Evolutionary conservation across 2,888 invertebrate genomes (phyloP).

Genomic region (Scaptomyza cyrtandrae): DNA sequence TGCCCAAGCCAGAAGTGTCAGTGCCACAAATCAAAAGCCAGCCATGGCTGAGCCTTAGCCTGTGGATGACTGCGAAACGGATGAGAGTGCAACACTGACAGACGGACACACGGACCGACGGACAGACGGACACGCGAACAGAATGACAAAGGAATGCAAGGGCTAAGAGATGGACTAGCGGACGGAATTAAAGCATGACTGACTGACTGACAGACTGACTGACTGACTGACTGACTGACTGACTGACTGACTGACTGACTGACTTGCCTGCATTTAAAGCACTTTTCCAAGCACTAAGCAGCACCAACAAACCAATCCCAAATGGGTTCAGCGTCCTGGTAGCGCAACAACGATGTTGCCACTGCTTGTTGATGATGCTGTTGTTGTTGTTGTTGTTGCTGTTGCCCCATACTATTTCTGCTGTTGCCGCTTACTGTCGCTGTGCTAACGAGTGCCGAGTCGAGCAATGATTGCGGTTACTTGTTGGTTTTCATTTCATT

Average conservation of each 20-base stretch:
- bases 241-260: constrained; percentile 35
- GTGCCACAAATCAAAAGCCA: constrained; percentile 71
- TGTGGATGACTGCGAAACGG: constrained; percentile 37
- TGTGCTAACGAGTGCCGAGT: constrained; percentile 74
- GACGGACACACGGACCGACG: constrained; percentile 20
- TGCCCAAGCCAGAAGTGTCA: constrained; percentile 43
- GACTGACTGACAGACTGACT: constrained; percentile 32
- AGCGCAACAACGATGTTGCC: neutral
- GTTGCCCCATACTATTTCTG: neutral
- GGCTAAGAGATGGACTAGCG: constrained; percentile 21
- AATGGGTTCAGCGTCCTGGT: constrained; percentile 73
- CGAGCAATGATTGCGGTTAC: constrained; percentile 76
- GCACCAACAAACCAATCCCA: constrained; percentile 58
- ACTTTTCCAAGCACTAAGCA: constrained; percentile 66
- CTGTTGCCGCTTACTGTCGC: constrained; percentile 27
- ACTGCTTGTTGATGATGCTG: constrained; percentile 1
- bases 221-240: constrained; percentile 37
- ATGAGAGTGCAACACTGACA: constrained; percentile 33
- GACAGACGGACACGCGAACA: neutral
- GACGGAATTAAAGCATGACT: constrained; percentile 21
- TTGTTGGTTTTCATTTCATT: constrained; percentile 78
- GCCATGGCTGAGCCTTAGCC: constrained; percentile 17
- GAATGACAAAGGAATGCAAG: constrained; percentile 14
- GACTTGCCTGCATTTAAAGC: constrained; percentile 57
- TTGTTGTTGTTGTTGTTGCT: neutral